These are phyloP conservation scores for Salvelinus sp. DNA, from an alignment of 2,113 vertebrate genomes.

Conservation along the genomic window DNA sequence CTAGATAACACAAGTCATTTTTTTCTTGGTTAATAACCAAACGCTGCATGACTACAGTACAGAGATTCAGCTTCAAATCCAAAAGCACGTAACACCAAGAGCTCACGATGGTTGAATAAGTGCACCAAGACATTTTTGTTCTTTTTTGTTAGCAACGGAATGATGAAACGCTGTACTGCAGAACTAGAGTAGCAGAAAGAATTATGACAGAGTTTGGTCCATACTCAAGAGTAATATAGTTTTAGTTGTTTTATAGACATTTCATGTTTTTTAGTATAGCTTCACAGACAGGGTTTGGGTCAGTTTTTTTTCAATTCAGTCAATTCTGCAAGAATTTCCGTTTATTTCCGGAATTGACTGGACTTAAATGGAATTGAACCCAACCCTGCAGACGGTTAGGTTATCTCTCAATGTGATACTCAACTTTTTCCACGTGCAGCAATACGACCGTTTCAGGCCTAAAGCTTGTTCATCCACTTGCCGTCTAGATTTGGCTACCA, in stretches of 20 bases:
- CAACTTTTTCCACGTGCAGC: conserved; percentile 17
- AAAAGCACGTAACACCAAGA: conserved; percentile 90
- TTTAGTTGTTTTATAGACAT: neutral
- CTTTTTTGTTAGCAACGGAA: conserved; percentile 78
- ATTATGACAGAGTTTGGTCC: conserved; percentile 81
- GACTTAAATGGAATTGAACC: neutral
- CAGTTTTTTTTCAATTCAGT: no score
- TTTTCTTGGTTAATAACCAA: conserved; percentile 82
- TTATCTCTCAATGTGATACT: conserved; percentile 18
- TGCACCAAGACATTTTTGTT: conserved; percentile 86
- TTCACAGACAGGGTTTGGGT: conserved; percentile 11
- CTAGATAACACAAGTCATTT: conserved; percentile 79
- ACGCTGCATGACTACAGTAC: conserved; percentile 87
- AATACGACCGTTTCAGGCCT: conserved; percentile 2
- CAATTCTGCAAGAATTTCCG: no score
- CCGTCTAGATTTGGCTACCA: conserved; percentile 8
- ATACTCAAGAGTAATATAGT: conserved; percentile 38
- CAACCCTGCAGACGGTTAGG: neutral
- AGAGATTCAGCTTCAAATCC: conserved; percentile 77
- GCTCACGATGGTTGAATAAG: conserved; percentile 91
- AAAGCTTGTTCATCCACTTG: conserved; percentile 3
- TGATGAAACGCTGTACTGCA: conserved; percentile 90
- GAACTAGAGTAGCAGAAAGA: conserved; percentile 87
- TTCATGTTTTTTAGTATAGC: neutral
- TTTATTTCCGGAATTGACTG: no score